These are phyloP conservation scores for Netelia inedita DNA, from an alignment of 2,888 invertebrate genomes.

Conservation along the genomic window DNA sequence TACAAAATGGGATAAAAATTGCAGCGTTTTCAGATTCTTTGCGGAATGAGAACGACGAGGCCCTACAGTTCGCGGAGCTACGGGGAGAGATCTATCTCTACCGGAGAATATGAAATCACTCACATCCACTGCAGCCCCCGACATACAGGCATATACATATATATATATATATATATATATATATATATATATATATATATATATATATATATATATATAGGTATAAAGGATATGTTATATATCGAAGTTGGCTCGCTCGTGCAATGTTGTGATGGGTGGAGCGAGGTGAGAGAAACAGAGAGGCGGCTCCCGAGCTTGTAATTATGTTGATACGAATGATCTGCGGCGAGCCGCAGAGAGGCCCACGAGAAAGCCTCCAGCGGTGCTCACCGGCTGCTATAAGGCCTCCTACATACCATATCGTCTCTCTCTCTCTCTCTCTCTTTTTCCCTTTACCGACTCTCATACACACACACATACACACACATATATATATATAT, in stretches of 20 bases:
- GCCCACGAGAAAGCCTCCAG: slow-evolving; percentile 79
- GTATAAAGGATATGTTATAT: slow-evolving; percentile 28
- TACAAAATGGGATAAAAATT: too few species aligned
- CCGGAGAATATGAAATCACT: slow-evolving; percentile 68
- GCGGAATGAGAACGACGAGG: neutral
- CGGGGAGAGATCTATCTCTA: neutral
- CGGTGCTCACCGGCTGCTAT: slow-evolving; percentile 82
- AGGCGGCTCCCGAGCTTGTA: slow-evolving; percentile 85
- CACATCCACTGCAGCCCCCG: slow-evolving; percentile 41
- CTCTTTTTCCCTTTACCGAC: slow-evolving; percentile 24
- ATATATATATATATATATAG: neutral
- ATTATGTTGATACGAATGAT: slow-evolving; percentile 86
- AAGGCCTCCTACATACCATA: slow-evolving; percentile 54
- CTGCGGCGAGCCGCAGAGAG: slow-evolving; percentile 83
- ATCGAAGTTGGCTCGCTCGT: slow-evolving; percentile 75
- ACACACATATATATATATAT: neutral
- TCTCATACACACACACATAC: slow-evolving; percentile 4
- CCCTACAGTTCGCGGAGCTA: neutral
- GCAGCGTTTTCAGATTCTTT: neutral
- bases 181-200: slow-evolving; percentile 8
- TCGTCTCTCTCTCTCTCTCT: slow-evolving; percentile 54
- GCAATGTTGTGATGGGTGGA: slow-evolving; percentile 84
- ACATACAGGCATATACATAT: neutral
- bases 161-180: slow-evolving; percentile 11
- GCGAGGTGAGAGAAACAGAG: slow-evolving; percentile 85